phyloP scores from a whole-genome alignment of 2,113 vertebrate genomes.

The Aix galericulata region DNA sequence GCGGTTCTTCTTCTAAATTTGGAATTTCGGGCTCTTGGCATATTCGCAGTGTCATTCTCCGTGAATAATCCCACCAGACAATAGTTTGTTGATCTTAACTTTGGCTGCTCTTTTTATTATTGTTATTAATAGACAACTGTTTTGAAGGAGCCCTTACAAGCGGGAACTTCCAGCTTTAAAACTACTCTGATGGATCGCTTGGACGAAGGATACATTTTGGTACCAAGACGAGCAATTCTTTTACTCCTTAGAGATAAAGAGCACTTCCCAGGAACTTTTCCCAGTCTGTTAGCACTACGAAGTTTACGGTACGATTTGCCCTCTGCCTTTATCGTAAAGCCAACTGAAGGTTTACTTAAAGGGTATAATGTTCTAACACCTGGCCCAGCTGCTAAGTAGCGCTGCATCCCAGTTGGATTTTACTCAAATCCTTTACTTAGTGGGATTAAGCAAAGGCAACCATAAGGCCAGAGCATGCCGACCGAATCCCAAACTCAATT shows the following conservation, averaged over 20 bases:
- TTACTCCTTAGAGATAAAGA: background rate
- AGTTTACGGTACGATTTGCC: background rate
- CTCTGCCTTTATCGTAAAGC: background rate
- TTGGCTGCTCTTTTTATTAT: conserved; percentile 6
- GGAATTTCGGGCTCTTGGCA: conserved; percentile 27
- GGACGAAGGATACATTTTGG: background rate
- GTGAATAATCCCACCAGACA: conserved; percentile 29
- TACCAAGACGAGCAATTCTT: background rate
- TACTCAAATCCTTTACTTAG: conserved; percentile 27
- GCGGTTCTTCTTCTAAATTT: conserved; percentile 32
- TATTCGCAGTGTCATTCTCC: conserved; percentile 4
- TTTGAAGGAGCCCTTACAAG: background rate
- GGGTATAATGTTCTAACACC: conserved; percentile 14
- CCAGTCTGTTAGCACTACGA: background rate
- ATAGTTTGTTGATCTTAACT: conserved; percentile 32
- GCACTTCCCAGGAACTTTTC: background rate
- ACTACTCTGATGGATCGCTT: background rate
- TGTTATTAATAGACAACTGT: conserved; percentile 1
- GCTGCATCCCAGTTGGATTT: conserved; percentile 16
- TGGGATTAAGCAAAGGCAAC: conserved; percentile 24
- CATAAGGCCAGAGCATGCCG: conserved; percentile 24
- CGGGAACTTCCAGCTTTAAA: background rate
- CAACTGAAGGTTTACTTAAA: background rate
- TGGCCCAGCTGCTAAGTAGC: background rate
- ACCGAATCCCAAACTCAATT: conserved; percentile 37